phyloP scores from a whole-genome alignment of 2,888 invertebrate genomes.

The Aporophyla nigra region DNA sequence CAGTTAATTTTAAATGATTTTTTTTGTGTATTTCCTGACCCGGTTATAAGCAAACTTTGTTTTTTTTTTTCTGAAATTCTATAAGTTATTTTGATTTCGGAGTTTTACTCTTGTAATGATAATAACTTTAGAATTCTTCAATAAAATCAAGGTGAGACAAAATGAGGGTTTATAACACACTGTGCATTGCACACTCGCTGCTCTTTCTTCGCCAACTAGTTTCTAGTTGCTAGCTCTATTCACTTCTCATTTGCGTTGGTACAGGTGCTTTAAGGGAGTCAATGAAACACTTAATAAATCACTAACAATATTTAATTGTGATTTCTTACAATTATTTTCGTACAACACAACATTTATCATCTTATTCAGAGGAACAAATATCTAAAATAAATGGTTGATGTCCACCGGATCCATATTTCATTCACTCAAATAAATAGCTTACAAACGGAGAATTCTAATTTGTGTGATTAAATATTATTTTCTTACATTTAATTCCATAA shows the following conservation, averaged over 20 bases:
- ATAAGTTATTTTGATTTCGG: no score
- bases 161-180: no score
- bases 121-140: no score
- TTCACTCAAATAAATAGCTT: conserved; percentile 47
- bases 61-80: no score
- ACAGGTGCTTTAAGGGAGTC: not conserved
- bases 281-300: conserved; percentile 69
- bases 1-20: no score
- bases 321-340: conserved; percentile 79
- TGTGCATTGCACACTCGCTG: no score
- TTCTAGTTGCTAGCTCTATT: not conserved
- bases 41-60: no score
- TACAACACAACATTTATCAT: conserved; percentile 81
- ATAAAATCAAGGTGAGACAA: no score
- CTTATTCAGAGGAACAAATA: conserved; percentile 66
- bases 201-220: not conserved
- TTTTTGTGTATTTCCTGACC: no score
- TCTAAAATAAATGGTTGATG: conserved; percentile 49
- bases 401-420: conserved; percentile 59
- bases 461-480: conserved; percentile 20
- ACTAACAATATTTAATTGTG: conserved; percentile 86
- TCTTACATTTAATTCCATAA: conserved; percentile 25
- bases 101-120: no score
- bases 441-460: not conserved
- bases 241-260: no score